These are phyloP conservation scores for Sclerodermus sp. DNA, from an alignment of 2,888 invertebrate genomes.

Conservation along the genomic window DNA sequence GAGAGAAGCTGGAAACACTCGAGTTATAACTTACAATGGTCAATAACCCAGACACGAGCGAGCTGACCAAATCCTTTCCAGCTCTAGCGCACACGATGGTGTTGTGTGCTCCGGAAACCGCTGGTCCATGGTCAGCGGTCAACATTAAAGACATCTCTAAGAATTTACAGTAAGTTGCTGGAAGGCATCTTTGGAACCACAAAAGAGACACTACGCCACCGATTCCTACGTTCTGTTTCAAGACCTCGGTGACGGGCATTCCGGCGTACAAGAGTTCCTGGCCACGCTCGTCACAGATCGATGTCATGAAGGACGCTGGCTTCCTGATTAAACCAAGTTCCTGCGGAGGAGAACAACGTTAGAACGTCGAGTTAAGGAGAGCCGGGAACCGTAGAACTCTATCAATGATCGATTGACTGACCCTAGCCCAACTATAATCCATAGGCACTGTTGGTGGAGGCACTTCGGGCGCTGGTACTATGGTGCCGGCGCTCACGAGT, in stretches of 20 bases:
- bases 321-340: conserved; percentile 97
- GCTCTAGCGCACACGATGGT: conserved; percentile 97
- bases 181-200: conserved; percentile 98
- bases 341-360: conserved; percentile 51
- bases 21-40: conserved; percentile 80
- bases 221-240: conserved; percentile 94
- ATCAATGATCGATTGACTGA: conserved; percentile 53
- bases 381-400: too few relatives aligned
- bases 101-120: conserved; percentile 98
- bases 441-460: conserved; percentile 99
- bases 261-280: conserved; percentile 97
- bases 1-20: too few relatives aligned
- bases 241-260: conserved; percentile 82
- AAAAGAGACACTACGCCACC: conserved; percentile 96
- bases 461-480: conserved; percentile 86
- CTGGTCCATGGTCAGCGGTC: conserved; percentile 98
- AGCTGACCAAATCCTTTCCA: conserved; percentile 96
- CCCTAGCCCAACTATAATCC: conserved; percentile 98
- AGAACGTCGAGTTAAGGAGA: too few relatives aligned
- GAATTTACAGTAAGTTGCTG: conserved; percentile 93
- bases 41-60: conserved; percentile 91
- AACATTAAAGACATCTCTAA: conserved; percentile 99
- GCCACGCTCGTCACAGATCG: conserved; percentile 98
- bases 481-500: conserved; percentile 79
- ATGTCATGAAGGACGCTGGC: conserved; percentile 99